Evolutionary conservation across 1,140 invertebrate genomes (phyloP), one percentile per base, ranked within the genome.

Genomic region (Sitophilus oryzae): DNA sequence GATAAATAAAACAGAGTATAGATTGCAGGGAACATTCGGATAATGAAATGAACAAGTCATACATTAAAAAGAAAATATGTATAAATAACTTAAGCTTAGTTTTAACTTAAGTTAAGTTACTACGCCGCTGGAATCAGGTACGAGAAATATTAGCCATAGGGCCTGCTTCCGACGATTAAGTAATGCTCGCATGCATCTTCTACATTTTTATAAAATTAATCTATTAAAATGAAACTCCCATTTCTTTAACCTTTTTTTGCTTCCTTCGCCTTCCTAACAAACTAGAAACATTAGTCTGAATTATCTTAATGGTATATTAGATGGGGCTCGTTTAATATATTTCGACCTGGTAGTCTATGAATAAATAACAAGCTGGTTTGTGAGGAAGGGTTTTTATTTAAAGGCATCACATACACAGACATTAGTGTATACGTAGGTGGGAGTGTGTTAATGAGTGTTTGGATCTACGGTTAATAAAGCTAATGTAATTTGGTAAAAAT

Each of bases 131-230:
- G 11, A 6, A 6, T 11, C 25, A 30, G 11, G 11, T 30, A 30
- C 5, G 11, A 30, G 11, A 30, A 30, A 30, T 30, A 30, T 30
- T 30, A 11, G 25, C 25, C 25, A 42, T 42, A 42, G 21, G 21
- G 40, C 8, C 19, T n/a, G 21, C 42, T 21, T 25, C 14, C 14
- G 10, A 11, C 22, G 11, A 14, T 19, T 46, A 45, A 51, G 43
- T 42, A 6, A 43, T 11, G 41, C 30, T 53, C 42, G 51, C 51
- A 53, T 53, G 51, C 42, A 53, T 38, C 42, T 41, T 15, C 19
- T n/a, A 53, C 51, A 53, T 53, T 53, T 53, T 53, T 53, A 53
- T 53, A 45, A 53, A 53, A 53, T 45, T 53, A 53, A 53, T 53
- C 51, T 53, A 53, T 53, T 44, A 34, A 45, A 53, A 53, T 53